Evolutionary conservation across 2,113 vertebrate genomes (phyloP).

Genomic region (Cavia aperea): DNA sequence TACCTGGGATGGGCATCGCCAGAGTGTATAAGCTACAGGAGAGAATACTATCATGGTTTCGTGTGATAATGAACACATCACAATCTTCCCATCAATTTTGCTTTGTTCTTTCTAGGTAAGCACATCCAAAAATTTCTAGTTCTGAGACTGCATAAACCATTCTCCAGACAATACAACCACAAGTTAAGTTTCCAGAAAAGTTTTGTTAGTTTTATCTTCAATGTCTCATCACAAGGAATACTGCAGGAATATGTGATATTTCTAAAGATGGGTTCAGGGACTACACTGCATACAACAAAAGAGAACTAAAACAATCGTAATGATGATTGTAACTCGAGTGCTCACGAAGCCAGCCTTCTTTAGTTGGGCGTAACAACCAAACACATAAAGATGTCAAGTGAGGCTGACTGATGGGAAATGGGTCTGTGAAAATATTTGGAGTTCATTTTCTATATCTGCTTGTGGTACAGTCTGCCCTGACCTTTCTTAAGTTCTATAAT

Average conservation of each 20-base stretch:
- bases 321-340: rapidly evolving
- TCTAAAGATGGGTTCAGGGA: background rate
- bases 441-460: background rate
- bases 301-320: background rate
- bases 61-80: background rate
- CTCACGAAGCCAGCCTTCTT: background rate
- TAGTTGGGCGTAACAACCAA: background rate
- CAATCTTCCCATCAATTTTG: background rate
- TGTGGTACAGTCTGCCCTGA: background rate
- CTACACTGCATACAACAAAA: background rate
- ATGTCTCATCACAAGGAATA: background rate
- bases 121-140: background rate
- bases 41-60: background rate
- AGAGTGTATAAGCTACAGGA: background rate
- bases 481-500: slow-evolving; percentile 13
- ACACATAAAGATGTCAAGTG: background rate
- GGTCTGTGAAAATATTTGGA: background rate
- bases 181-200: background rate
- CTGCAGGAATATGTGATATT: background rate
- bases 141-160: background rate
- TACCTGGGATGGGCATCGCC: no score
- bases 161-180: background rate
- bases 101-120: background rate
- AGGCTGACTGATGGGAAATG: background rate
- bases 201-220: background rate